Evolutionary conservation across 2,888 invertebrate genomes (phyloP), one percentile per base, ranked within the genome.

Genomic region (Aspidapion aeneum): DNA sequence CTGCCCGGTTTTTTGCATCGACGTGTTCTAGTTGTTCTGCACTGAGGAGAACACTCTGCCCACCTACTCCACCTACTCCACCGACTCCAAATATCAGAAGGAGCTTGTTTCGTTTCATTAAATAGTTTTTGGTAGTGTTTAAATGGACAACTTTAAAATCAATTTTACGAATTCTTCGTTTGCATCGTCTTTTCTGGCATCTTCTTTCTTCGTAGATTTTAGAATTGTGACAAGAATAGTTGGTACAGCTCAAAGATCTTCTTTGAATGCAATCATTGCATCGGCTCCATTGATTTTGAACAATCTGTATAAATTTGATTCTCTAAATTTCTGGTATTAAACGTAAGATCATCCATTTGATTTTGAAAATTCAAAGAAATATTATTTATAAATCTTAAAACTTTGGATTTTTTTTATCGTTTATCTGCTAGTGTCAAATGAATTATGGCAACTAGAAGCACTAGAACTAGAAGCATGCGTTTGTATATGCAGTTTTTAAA

Each of bases 11-110:
- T 86, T 73, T 86, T 86, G 78, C 95, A 96, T 75, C 87, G 86
- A 77, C 94, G 90, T 75, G 86, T 85, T 70, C 96, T 84, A 49
- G 89, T 84, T 1, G 94, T 94, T 18, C 88, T 88, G 76, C 96
- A 96, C 69, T 87, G 86, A 66, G 86, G 83, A 0, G 90, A 89
- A 75, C 96, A 96, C 9, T 86, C 81, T 1, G 90, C 89, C 96
- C 96, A 96, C 22, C 87, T 82, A 50, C 90, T 89, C 95, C 70
- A 70, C 19, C 61, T 68, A 22, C 68, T 70, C 73, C 96, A 96
- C 69, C 85, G 85, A 1, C 88, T 87, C 74, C 89, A 91, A 16
- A 88, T 83, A 21, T 85, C 74, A 9, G 75, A 72, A 1, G 72
- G 73, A 57, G 72, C 73, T 65, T 75, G 75, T 63, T 72, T 72